These are phyloP conservation scores for Arion vulgaris DNA, from an alignment of 1,140 invertebrate genomes.

Conservation along the genomic window DNA sequence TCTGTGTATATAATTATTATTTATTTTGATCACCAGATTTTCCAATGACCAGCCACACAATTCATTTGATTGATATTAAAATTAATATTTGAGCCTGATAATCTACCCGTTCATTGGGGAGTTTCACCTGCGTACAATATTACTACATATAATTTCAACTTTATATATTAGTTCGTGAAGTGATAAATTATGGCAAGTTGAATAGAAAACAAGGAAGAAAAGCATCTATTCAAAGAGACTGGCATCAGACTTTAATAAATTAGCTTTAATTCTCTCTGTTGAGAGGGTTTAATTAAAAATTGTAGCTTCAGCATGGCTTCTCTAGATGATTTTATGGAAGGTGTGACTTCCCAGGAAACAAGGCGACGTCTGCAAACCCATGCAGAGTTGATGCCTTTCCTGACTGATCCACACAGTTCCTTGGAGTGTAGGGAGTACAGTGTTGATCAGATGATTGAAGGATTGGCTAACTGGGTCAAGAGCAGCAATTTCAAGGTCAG, in stretches of 20 bases:
- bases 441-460: conserved; percentile 89
- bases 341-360: conserved; percentile 87
- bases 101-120: no score
- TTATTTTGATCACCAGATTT: not conserved
- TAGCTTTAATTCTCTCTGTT: not conserved
- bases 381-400: conserved; percentile 82
- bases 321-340: conserved; percentile 80
- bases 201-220: not conserved
- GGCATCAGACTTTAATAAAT: no score
- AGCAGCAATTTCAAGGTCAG: conserved; percentile 91
- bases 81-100: not conserved
- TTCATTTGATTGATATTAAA: not conserved
- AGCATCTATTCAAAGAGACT: no score
- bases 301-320: not conserved
- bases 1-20: no score
- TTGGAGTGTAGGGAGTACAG: conserved; percentile 83
- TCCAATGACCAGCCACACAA: not conserved
- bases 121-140: no score
- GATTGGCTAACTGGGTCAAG: conserved; percentile 87
- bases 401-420: conserved; percentile 81
- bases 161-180: not conserved
- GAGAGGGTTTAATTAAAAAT: not conserved
- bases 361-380: conserved; percentile 87
- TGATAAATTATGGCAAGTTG: not conserved
- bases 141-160: no score